Evolutionary conservation across 2,797 vertebrate genomes (phyloP), one percentile per base, ranked within the genome.

Genomic region (Muraenolepis orangiensis): DNA sequence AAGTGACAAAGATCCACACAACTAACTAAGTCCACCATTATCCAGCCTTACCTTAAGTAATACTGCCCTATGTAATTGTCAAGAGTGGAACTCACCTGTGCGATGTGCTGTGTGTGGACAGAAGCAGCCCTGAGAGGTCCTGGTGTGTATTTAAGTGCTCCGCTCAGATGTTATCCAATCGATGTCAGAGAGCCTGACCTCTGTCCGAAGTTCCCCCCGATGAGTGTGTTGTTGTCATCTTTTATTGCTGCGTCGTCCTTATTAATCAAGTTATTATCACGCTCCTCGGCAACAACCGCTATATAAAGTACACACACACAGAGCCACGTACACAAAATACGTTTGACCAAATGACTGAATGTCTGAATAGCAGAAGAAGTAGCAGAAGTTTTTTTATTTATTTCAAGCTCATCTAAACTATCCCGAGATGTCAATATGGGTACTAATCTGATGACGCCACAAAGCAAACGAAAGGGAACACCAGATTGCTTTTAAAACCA

Each of bases 141-240:
- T 68, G 66, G 71, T 6, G 72, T 86, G 86, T 91, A 92, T 93
- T 91, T 91, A 84, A 36, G 2, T 20, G n/a, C 13, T 13, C 34
- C 23, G 26, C 69, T 80, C n/a, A 84, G 23, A 84, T 83, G 20
- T 4, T 69, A 84, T 78, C 82, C 85, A 74, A 81, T 84, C 77
- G 85, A 88, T 71, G 57, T 71, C 66, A 73, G 75, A 79, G 86
- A 68, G 38, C 46, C 75, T 82, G 87, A 83, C 82, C 77, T 67
- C 76, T 18, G 93, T 90, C 86, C 92, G 80, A 93, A 93, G 92
- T 88, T 91, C 92, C 82, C 74, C 10, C 12, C 10, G 8, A 18
- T 10, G 78, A 42, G 80, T 84, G 88, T 11, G 72, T 67, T 76
- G 85, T 86, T 89, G 84, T 91, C 87, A 87, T 46, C 69, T 89